A percentile compares a stretch with the other conserved stretches of the same genome.
These are phyloP conservation scores for Atta texana DNA, from an alignment of 1,140 invertebrate species.

Conservation along the genomic window DNA sequence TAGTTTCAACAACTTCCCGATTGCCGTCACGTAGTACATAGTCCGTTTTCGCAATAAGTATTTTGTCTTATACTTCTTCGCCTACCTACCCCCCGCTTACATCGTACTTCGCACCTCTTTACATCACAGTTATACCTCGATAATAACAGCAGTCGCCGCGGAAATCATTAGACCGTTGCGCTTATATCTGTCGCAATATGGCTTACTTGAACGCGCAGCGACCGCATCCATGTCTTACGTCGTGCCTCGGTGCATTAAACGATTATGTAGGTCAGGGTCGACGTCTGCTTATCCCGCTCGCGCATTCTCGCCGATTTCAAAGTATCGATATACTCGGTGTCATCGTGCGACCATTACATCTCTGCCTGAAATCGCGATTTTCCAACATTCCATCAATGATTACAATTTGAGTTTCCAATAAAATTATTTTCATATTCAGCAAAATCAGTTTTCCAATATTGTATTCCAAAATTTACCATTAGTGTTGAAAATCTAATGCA, in stretches of 20 bases:
- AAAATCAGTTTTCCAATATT: too few species aligned
- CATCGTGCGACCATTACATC: not conserved
- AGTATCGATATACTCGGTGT: slow-evolving; percentile 38
- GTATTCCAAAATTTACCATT: too few species aligned
- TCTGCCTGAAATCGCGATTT: not conserved
- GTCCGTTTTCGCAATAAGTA: not conserved
- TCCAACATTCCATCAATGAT: not conserved
- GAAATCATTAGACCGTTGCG: slow-evolving; percentile 38
- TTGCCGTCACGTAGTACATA: not conserved
- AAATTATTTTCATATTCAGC: too few species aligned
- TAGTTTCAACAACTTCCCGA: slow-evolving; percentile 20
- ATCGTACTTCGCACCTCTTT: slow-evolving; percentile 38
- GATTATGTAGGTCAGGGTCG: slow-evolving; percentile 85
- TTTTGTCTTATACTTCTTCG: not conserved
- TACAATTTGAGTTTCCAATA: too few species aligned
- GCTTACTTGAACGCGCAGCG: slow-evolving; percentile 19
- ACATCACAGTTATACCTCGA: slow-evolving; percentile 30
- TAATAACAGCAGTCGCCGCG: slow-evolving; percentile 25
- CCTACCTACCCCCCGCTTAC: not conserved
- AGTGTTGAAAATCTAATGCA: too few species aligned
- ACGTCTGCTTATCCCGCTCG: slow-evolving; percentile 79
- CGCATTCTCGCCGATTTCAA: slow-evolving; percentile 53
- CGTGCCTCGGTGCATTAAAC: slow-evolving; percentile 78
- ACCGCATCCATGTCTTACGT: slow-evolving; percentile 53
- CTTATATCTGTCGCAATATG: slow-evolving; percentile 35